Base-by-base conservation (phyloP, 2,888 invertebrate species). In the Zygothrica quintamaculata region DNA sequence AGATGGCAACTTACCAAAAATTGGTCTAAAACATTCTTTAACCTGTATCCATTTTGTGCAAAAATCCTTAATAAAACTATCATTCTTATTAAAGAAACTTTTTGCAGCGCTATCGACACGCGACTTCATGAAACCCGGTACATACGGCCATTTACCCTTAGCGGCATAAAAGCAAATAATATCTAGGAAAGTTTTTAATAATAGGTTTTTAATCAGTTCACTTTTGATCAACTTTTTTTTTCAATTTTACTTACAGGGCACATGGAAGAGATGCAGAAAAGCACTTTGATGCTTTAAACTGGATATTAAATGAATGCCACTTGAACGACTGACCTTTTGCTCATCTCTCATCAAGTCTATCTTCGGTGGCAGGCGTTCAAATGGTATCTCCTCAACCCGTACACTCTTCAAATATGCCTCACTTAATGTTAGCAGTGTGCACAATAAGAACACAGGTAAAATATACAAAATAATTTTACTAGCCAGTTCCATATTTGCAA, bases 101-200 rank as follows among this genome's bases (percentile, higher is more conserved):
- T 77, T 79, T 1, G 91, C 85, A 0, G 88, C 89, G 42, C 71
- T 74, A 65, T 90, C 87, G 8, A 91, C 91, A 6, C 87, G 88
- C 12, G 70, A 40, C 59, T 90, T 89, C 88, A 91, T 88, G 40
- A 89, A 89, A 0, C 89, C 78, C 9, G 91, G 91, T 44, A 91
- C 87, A 62, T 89, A 90, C 0, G 91, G 91, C 91, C 91, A 91
- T 51, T 90, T 90, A 2, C 91, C 91, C 56, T 89, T 91, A 1
- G 91, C 90, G 36, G 91, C 91, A 74, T 88, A 91, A 58, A 88
- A 89, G 51, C 91, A 91, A 46, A 91, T 82, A 1, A 91, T 90
- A 58, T 91, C 91, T 90, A 26, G 8, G 6, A 22, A 37, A 31
- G 2, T 7, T 29, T 1, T 5, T 1, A 42, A 37, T 18, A 47